A percentile compares a stretch with the other conserved stretches of the same genome.
phyloP scores from a whole-genome alignment of 2,113 vertebrate species.

The Tricholaema leucomelas region DNA sequence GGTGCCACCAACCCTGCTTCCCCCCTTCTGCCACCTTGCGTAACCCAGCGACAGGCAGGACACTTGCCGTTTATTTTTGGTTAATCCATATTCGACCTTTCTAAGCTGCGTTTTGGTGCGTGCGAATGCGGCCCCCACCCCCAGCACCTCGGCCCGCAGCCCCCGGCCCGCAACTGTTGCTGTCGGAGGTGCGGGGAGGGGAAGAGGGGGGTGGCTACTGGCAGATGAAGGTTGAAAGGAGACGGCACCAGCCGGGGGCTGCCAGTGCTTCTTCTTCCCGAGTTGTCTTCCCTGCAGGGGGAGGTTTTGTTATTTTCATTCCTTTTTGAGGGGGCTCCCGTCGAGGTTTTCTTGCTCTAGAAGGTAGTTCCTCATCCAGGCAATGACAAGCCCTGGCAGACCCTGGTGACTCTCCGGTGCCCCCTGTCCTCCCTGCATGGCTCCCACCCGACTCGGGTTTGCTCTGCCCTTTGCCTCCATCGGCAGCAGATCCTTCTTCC shows the following conservation, averaged over 20 bases:
- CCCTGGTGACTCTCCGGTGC: not conserved
- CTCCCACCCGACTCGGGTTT: not conserved
- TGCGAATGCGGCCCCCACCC: not conserved
- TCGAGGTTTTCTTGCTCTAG: not conserved
- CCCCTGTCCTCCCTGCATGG: not conserved
- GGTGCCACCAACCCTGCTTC: not conserved
- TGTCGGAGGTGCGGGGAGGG: not conserved
- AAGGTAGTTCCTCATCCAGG: not conserved
- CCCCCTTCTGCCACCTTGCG: conserved; percentile 47
- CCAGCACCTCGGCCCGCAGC: not conserved
- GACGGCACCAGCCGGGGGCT: not conserved
- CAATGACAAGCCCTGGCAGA: not conserved
- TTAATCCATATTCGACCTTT: conserved; percentile 61
- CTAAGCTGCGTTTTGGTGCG: conserved; percentile 6
- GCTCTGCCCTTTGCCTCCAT: not conserved
- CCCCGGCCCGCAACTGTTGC: conserved; percentile 63
- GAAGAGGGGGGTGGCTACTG: not conserved
- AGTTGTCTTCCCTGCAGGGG: not conserved
- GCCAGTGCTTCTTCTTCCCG: not conserved
- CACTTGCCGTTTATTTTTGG: conserved; percentile 50
- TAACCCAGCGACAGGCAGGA: conserved; percentile 55
- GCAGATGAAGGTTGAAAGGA: conserved; percentile 53
- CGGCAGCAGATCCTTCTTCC: not conserved
- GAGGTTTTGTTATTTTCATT: not conserved
- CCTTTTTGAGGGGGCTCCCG: not conserved